Evolutionary conservation across 2,888 invertebrate genomes (phyloP).

Genomic region (Agriopis aurantiaria): DNA sequence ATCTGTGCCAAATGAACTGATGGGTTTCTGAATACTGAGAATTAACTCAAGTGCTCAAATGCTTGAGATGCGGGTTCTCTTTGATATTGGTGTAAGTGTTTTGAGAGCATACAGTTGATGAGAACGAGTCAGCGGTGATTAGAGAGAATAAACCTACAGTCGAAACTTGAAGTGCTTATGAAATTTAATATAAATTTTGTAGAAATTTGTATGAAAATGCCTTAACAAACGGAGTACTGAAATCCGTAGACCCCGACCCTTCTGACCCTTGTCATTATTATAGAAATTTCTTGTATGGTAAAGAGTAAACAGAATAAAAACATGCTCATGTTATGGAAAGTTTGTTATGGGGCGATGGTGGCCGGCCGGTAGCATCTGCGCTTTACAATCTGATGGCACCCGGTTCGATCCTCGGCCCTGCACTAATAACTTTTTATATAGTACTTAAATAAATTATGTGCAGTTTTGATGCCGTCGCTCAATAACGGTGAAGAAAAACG

Average conservation of each 20-base stretch:
- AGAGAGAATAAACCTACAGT: constrained; percentile 17
- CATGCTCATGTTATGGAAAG: background rate
- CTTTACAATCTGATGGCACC: too few relatives aligned
- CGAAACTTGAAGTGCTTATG: background rate
- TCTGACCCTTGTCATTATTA: background rate
- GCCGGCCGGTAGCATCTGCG: too few relatives aligned
- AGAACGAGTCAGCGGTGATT: constrained; percentile 27
- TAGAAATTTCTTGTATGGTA: background rate
- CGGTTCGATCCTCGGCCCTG: too few relatives aligned
- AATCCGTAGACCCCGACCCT: background rate
- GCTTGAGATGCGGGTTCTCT: constrained; percentile 30
- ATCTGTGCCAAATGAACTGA: constrained; percentile 13
- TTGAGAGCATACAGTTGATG: constrained; percentile 23
- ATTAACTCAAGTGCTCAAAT: constrained; percentile 30
- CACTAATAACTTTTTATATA: too few relatives aligned
- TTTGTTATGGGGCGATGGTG: too few relatives aligned
- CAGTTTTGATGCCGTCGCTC: too few relatives aligned
- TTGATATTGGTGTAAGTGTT: constrained; percentile 31
- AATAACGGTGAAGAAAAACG: too few relatives aligned
- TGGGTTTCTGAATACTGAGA: constrained; percentile 28
- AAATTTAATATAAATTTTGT: background rate
- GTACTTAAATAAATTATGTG: too few relatives aligned
- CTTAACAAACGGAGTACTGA: background rate
- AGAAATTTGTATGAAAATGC: background rate
- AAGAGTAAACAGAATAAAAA: background rate